phyloP scores from a whole-genome alignment of 2,113 vertebrate genomes.

The Megaceryle maxima region DNA sequence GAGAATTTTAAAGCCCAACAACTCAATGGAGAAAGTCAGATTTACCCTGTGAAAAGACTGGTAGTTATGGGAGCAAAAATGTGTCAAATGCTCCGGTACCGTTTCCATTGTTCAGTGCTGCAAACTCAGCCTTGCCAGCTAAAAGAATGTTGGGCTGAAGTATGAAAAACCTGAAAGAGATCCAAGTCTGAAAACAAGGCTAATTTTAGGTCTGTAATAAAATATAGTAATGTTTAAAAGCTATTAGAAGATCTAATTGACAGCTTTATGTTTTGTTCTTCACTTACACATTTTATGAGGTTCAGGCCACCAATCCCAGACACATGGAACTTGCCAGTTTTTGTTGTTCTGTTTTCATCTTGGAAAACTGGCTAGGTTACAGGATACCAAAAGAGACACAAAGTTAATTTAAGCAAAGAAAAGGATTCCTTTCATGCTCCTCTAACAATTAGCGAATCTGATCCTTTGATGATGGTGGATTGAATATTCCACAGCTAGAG shows the following conservation, averaged over 20 bases:
- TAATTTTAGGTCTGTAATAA: conserved; percentile 54
- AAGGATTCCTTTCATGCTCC: background rate
- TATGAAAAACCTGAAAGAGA: background rate
- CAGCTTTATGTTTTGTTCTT: conserved; percentile 31
- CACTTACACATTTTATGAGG: background rate
- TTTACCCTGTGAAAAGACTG: background rate
- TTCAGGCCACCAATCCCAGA: background rate
- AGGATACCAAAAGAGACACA: background rate
- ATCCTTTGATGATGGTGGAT: background rate
- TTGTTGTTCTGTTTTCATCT: conserved; percentile 11
- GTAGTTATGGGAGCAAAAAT: background rate
- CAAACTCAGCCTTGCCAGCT: background rate
- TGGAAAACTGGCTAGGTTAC: background rate
- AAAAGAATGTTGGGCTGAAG: background rate
- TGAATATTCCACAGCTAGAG: background rate
- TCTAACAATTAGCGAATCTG: background rate
- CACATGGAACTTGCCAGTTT: background rate
- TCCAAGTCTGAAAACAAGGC: conserved; percentile 8
- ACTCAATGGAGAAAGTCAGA: background rate
- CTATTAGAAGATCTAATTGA: conserved; percentile 43
- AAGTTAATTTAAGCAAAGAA: background rate
- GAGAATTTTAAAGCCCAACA: background rate
- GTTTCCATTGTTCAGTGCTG: background rate
- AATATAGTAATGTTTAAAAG: conserved; percentile 18
- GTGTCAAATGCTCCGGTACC: background rate